Conservation (phyloP, 1,140 invertebrate genomes). For the Lepidostoma basale region DNA sequence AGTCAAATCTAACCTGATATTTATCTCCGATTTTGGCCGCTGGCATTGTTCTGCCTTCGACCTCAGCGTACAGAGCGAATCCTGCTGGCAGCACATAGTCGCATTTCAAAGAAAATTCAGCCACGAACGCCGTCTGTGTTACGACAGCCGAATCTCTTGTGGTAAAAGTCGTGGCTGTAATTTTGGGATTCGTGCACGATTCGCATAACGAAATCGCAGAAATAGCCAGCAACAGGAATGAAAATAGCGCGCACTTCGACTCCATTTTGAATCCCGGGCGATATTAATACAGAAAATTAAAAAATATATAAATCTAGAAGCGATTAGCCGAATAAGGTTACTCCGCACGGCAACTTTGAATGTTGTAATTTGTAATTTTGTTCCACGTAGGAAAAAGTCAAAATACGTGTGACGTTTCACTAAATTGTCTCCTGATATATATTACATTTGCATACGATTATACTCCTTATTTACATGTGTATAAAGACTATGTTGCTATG, state of each 20-base stretch:
- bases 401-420: slow-evolving; percentile 8
- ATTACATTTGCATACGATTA: too few species aligned
- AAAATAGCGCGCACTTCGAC: not conserved
- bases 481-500: too few species aligned
- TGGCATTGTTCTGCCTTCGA: slow-evolving; percentile 80
- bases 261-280: not conserved
- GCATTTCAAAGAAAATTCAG: slow-evolving; percentile 76
- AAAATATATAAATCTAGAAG: not conserved
- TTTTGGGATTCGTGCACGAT: slow-evolving; percentile 67
- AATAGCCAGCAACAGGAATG: slow-evolving; percentile 15
- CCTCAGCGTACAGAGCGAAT: slow-evolving; percentile 83
- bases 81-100: slow-evolving; percentile 65
- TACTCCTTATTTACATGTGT: too few species aligned
- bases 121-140: slow-evolving; percentile 79
- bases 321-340: not conserved
- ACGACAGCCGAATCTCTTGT: slow-evolving; percentile 90
- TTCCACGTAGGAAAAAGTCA: slow-evolving; percentile 22
- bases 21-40: slow-evolving; percentile 77
- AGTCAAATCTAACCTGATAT: slow-evolving; percentile 76
- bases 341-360: not conserved
- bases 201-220: not conserved
- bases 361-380: not conserved
- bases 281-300: slow-evolving; percentile 21
- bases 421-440: too few species aligned
- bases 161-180: slow-evolving; percentile 76